Conservation (phyloP, 2,113 vertebrate genomes). For the Vireo altiloquus region DNA sequence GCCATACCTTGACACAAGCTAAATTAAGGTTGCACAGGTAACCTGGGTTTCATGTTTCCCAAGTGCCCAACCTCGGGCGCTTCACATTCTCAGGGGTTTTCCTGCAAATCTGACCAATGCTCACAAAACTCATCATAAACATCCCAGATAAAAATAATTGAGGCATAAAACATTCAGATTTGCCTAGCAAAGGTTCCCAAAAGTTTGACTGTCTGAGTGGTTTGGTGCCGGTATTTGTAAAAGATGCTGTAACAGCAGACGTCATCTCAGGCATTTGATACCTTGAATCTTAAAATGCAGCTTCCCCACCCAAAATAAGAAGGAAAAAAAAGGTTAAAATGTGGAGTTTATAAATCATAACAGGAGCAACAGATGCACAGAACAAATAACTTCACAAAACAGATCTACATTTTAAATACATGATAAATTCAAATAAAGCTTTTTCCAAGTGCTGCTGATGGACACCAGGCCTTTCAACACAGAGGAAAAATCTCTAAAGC, state of each 20-base stretch:
- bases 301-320: not conserved
- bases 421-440: not conserved
- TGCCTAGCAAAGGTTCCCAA: not conserved
- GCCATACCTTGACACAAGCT: rapidly evolving
- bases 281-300: not conserved
- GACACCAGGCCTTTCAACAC: not conserved
- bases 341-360: not conserved
- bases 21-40: not conserved
- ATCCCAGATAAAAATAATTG: not conserved
- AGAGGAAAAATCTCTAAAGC: not conserved
- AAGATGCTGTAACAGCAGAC: not conserved
- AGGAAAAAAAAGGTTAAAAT: not conserved
- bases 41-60: not conserved
- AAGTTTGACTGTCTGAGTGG: not conserved
- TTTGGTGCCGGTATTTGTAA: rapidly evolving
- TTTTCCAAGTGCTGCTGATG: not conserved
- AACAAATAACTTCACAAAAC: not conserved
- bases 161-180: not conserved
- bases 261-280: not conserved
- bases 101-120: not conserved
- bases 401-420: not conserved
- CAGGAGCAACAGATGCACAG: not conserved
- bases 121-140: not conserved
- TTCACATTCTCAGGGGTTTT: not conserved
- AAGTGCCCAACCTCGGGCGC: rapidly evolving